Base-by-base conservation (phyloP, 1,140 invertebrate species). In the Chelonus insularis region DNA sequence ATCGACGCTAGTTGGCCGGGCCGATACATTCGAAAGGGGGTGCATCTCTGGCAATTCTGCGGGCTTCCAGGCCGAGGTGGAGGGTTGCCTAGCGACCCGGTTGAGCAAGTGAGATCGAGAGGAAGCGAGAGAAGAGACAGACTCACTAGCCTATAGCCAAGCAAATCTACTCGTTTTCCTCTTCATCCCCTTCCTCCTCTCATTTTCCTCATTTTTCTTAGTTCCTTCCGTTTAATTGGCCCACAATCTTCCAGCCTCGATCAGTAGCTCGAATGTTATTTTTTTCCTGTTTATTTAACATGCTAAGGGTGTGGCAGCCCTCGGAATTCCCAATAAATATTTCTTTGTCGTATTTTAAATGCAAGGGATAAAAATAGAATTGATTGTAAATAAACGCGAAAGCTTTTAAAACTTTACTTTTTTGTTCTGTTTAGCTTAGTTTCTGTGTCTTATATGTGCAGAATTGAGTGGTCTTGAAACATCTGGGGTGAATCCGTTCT, bases 41-140 rank as follows among this genome's bases (percentile, higher is more conserved):
- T 47, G 20, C 23, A 62, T 57, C 54, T 62, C 51, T 34, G 47
- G 58, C 45, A 54, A 63, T 63, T 55, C 57, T 61, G 54, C 52
- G 57, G 56, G 59, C 34, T 65, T 57, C 57, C 45, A 57, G 61
- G 61, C 16, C 39, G 50, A 50, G 47, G 59, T 25, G 34, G 63
- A 65, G 58, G 39, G 63, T 65, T 65, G 63, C 63, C 63, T 65
- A 65, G 63, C 63, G 63, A 65, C 63, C 58, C 55, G 34, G 20
- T 23, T n/a, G 4, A 52, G 50, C 50, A 41, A 64, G 57, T 23
- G 29, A 54, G 21, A 39, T 34, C 29, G 12, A 29, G 16, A 20
- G 23, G n/a, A 14, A 43, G 16, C 2, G 56, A 57, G 56, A 45
- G 16, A 43, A 34, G 36, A 41, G 21, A 57, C 48, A 57, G 21